These are phyloP conservation scores for Gerosis bhagava DNA, from an alignment of 2,888 invertebrate species.

Conservation along the genomic window DNA sequence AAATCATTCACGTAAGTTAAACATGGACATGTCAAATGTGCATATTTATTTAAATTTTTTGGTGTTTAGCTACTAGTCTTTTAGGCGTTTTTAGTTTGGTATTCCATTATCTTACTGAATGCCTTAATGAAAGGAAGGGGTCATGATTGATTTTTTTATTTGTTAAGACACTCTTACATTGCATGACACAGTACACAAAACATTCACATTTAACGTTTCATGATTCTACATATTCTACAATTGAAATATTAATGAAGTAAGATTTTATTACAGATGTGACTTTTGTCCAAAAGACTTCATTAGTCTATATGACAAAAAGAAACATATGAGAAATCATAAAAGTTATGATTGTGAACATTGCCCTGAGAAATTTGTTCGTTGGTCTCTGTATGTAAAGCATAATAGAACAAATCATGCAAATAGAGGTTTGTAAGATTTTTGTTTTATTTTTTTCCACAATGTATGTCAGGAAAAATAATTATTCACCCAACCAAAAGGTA, in stretches of 20 bases:
- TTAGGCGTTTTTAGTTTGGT: no score
- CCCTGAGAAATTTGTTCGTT: slow-evolving; percentile 65
- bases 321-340: slow-evolving; percentile 72
- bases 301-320: slow-evolving; percentile 65
- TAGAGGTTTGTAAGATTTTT: slow-evolving; percentile 44
- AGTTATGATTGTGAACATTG: slow-evolving; percentile 75
- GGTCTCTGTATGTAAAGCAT: slow-evolving; percentile 73
- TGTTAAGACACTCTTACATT: no score
- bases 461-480: no score
- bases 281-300: slow-evolving; percentile 76
- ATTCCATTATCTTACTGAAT: no score
- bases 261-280: slow-evolving; percentile 69
- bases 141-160: no score
- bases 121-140: no score
- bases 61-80: not conserved
- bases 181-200: no score
- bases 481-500: no score
- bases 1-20: slow-evolving; percentile 62
- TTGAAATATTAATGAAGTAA: no score
- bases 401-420: slow-evolving; percentile 55
- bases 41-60: not conserved
- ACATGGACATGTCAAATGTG: no score
- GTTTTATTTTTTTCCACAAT: not conserved
- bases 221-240: no score
- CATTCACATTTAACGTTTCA: no score